Conservation (phyloP, 2,113 vertebrate species). For the Equus przewalskii region DNA sequence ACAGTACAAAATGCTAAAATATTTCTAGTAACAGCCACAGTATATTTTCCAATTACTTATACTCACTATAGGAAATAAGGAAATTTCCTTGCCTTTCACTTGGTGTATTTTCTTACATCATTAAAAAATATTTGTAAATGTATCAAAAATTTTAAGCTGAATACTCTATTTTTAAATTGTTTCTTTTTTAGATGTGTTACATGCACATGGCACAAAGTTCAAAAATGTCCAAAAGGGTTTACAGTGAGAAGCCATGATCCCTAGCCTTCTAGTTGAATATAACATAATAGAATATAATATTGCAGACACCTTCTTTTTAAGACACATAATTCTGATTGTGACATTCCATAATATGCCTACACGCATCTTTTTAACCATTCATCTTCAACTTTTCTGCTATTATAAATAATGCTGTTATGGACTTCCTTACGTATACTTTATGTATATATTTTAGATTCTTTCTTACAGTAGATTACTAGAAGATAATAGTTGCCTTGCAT, state of each 20-base stretch:
- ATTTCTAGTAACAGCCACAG: neutral
- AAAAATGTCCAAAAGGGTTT: neutral
- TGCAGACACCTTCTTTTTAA: neutral
- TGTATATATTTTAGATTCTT: constrained; percentile 49
- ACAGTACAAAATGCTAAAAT: constrained; percentile 22
- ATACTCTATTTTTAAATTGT: constrained; percentile 14
- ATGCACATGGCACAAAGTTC: constrained; percentile 27
- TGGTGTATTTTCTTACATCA: neutral
- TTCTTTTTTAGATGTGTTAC: constrained; percentile 10
- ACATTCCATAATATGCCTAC: neutral
- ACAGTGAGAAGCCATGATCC: neutral
- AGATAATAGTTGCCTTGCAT: constrained; percentile 1
- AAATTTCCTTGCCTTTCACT: neutral
- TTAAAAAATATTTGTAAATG: neutral
- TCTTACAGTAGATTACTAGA: neutral
- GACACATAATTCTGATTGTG: neutral
- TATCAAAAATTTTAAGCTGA: constrained; percentile 7
- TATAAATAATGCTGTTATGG: neutral
- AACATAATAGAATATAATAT: neutral
- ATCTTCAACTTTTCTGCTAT: constrained; percentile 26
- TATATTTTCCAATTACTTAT: neutral
- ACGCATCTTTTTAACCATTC: constrained; percentile 32
- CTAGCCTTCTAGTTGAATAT: neutral
- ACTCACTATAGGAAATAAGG: neutral
- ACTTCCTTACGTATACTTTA: neutral